These are phyloP conservation scores for Cyprinus carpio DNA, from an alignment of 2,113 vertebrate genomes.

Conservation along the genomic window DNA sequence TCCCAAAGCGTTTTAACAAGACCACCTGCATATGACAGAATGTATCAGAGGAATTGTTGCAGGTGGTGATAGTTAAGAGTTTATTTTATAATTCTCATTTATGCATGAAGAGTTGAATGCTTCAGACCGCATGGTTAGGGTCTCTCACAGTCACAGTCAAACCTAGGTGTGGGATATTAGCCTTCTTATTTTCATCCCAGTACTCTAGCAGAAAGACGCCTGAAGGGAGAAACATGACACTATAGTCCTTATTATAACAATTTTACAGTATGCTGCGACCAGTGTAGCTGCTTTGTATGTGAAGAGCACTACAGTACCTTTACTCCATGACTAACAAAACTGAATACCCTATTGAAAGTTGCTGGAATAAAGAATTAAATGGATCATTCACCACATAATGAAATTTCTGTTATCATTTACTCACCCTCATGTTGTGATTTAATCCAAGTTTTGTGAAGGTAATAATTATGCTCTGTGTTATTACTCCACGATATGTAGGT, in stretches of 20 bases:
- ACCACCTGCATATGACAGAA: constrained; percentile 70
- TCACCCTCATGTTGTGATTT: background rate
- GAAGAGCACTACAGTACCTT: too few relatives aligned
- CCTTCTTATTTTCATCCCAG: constrained; percentile 73
- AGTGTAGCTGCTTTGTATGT: background rate
- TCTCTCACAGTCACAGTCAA: constrained; percentile 82
- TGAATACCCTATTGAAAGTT: background rate
- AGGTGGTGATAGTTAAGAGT: background rate
- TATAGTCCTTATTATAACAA: too few relatives aligned
- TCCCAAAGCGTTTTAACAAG: constrained; percentile 82
- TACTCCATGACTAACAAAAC: background rate
- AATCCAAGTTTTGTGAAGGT: background rate
- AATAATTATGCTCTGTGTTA: background rate
- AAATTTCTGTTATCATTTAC: too few relatives aligned
- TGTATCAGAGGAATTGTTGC: background rate
- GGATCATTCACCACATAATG: background rate
- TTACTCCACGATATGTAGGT: background rate
- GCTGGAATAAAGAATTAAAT: too few relatives aligned
- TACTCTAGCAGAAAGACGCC: constrained; percentile 84
- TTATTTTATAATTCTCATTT: background rate
- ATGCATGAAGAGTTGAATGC: background rate
- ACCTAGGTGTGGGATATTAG: constrained; percentile 82
- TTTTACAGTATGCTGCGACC: background rate
- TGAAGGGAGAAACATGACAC: constrained; percentile 63
- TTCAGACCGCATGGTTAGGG: constrained; percentile 74